These are phyloP conservation scores for Meriones psammophilus DNA, from an alignment of 2,797 vertebrate genomes.

Conservation along the genomic window DNA sequence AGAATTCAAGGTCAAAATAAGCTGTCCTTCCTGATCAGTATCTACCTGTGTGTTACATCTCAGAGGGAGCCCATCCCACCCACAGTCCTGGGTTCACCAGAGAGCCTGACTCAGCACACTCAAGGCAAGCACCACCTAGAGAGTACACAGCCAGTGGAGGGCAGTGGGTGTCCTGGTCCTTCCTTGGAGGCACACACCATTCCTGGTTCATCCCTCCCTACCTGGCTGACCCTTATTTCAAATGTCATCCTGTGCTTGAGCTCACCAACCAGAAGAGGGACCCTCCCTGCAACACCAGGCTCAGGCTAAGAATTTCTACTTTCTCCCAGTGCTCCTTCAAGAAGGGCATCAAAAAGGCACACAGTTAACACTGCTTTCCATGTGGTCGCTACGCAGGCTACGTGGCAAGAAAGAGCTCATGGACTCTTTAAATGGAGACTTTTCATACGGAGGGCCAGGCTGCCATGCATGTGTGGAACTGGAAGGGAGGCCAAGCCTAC, in stretches of 20 bases:
- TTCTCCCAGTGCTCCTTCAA: not conserved
- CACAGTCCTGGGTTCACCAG: not conserved
- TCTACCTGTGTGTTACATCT: no score
- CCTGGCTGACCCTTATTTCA: not conserved
- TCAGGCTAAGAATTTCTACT: not conserved
- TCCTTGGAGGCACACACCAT: not conserved
- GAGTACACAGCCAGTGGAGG: not conserved
- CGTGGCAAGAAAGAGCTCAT: not conserved
- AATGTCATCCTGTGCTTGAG: no score
- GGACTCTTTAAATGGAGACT: rapidly evolving
- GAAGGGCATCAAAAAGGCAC: not conserved
- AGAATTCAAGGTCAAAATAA: not conserved
- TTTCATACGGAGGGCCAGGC: not conserved
- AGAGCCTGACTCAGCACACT: not conserved
- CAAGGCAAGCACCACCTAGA: not conserved
- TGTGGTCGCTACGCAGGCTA: rapidly evolving
- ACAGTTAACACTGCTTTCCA: rapidly evolving
- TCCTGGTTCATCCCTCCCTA: rapidly evolving
- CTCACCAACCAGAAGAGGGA: not conserved
- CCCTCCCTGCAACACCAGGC: not conserved
- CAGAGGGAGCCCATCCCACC: not conserved
- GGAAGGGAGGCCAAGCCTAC: not conserved
- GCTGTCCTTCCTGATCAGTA: not conserved
- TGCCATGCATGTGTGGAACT: not conserved
- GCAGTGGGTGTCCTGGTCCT: no score